Percentiles rank a stretch among this genome's conserved stretches.
Evolutionary conservation across 2,888 invertebrate species (phyloP).

Genomic region (Ommatoiulus sabulosus): DNA sequence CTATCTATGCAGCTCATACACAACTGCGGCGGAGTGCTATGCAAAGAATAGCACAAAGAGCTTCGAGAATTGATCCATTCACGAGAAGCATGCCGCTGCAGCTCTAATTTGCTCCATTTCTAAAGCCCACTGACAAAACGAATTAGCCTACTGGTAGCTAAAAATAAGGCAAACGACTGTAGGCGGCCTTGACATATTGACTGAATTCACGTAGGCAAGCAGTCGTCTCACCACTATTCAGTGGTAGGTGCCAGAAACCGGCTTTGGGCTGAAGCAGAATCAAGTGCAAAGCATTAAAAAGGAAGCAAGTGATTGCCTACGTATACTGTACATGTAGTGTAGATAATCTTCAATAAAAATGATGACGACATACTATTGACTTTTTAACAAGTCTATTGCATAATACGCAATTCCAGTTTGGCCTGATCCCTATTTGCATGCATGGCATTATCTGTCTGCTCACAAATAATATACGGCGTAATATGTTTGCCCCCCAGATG

Average conservation of each 20-base stretch:
- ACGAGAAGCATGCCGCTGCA: not conserved
- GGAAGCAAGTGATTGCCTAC: not conserved
- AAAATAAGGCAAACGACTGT: conserved; percentile 34
- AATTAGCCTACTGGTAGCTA: not conserved
- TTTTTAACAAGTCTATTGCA: not conserved
- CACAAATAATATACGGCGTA: not conserved
- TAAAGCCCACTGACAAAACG: not conserved
- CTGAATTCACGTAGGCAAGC: not conserved
- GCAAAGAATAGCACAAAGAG: not conserved
- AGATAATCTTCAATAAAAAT: too few relatives aligned
- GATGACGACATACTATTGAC: not conserved
- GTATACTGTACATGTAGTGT: not conserved
- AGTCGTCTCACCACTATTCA: not conserved
- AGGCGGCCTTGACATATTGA: conserved; percentile 20
- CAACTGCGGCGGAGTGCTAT: not conserved
- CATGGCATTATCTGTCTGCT: not conserved
- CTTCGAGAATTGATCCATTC: not conserved
- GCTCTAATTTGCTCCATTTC: not conserved
- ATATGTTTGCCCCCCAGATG: not conserved
- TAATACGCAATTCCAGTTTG: not conserved
- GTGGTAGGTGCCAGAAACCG: not conserved
- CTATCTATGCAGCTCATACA: not conserved
- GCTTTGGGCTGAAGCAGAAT: not conserved
- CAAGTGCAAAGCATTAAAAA: not conserved
- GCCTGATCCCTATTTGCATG: not conserved